Base-by-base conservation (phyloP, 2,888 invertebrate genomes). In the Dasypogon diadema region DNA sequence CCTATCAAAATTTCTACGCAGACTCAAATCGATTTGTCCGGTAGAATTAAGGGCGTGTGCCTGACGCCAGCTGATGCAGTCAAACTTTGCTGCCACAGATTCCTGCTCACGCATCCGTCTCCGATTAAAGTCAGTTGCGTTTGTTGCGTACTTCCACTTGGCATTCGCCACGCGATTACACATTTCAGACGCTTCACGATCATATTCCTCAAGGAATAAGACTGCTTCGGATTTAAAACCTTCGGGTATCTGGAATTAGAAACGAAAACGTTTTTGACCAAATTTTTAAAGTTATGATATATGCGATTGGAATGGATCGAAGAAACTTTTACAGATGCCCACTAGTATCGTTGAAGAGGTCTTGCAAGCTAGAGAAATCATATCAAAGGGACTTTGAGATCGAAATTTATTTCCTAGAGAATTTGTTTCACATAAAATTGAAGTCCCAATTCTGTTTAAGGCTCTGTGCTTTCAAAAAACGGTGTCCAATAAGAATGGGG, bases 101-200 rank as follows among this genome's bases (percentile, higher is more conserved):
- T 93, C 89, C 80, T 92, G 92, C 76, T 93, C 92, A 1, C 90
- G 83, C 92, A 93, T 93, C 70, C 90, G 87, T 1, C 92, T 87
- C 2, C 91, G 89, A 84, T 92, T 93, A 78, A 85, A 85, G 70
- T 93, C 92, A 0, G 93, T 93, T 79, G 92, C 91, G 83, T 93
- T 93, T 4, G 93, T 93, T 5, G 92, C 91, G 82, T 91, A 93
- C 75, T 89, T 89, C 93, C 93, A 93, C 82, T 92, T 92, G 0
- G 92, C 90, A 79, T 89, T 89, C 65, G 90, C 91, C 1, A 93
- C 91, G 78, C 90, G 88, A 82, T 91, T 92, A 82, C 93, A 93
- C 89, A 92, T 91, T 56, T 89, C 88, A 0, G 92, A 89, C 0
- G 92, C 93, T 83, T 93, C 92, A 21, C 89, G 87, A 81, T 93